phyloP scores from a whole-genome alignment of 2,113 vertebrate species.

The Lepidothrix coronata region DNA sequence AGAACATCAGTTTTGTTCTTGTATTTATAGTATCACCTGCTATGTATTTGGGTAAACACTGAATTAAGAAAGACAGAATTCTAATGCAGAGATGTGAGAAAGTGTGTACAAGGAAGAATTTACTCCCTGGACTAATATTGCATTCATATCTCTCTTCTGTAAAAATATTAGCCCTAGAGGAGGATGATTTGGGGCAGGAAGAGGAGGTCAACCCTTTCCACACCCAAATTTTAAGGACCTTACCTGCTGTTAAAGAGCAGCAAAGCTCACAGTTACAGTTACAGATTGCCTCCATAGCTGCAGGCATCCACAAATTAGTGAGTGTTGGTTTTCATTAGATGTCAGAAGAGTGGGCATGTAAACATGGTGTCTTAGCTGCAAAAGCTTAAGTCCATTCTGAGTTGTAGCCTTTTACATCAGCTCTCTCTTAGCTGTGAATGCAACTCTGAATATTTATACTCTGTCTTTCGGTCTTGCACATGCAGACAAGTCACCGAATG shows the following conservation, averaged over 20 bases:
- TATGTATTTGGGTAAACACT: background rate
- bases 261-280: background rate
- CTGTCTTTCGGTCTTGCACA: background rate
- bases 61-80: background rate
- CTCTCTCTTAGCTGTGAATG: background rate
- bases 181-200: background rate
- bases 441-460: background rate
- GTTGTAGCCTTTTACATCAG: background rate
- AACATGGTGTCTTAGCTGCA: background rate
- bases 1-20: background rate
- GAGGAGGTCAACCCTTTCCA: background rate
- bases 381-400: background rate
- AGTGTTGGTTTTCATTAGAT: background rate
- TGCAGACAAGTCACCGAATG: background rate
- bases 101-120: background rate
- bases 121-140: background rate
- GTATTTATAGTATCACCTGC: background rate
- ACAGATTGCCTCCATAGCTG: rapidly evolving
- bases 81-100: background rate
- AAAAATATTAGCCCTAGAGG: background rate
- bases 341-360: background rate
- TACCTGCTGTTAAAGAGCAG: background rate
- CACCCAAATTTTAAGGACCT: background rate
- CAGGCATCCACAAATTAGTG: background rate
- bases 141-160: background rate